These are phyloP conservation scores for Aphidoletes aphidimyza DNA, from an alignment of 2,888 invertebrate species.

Conservation along the genomic window DNA sequence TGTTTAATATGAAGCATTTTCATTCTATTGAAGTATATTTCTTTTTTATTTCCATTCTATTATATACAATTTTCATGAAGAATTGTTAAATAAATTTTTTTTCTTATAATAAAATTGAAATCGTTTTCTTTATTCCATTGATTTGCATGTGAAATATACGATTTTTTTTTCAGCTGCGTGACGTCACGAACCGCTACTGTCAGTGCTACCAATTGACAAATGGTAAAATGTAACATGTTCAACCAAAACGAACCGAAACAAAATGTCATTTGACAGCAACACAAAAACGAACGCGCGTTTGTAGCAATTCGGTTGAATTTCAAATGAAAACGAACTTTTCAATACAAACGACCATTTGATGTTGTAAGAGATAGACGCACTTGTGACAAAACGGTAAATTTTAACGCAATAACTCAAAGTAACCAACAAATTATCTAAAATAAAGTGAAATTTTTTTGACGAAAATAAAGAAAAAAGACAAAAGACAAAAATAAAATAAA, in stretches of 20 bases:
- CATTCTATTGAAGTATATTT: constrained; percentile 9
- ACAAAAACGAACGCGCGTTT: not conserved
- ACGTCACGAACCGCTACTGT: constrained; percentile 1
- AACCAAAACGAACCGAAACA: not conserved
- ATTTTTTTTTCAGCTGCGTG: not conserved
- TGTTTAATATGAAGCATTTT: not conserved
- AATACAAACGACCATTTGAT: not conserved
- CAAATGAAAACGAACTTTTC: constrained; percentile 33
- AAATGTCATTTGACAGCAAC: constrained; percentile 1
- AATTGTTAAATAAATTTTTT: constrained; percentile 4
- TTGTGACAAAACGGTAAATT: not conserved
- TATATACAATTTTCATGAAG: not conserved
- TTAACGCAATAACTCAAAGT: not conserved
- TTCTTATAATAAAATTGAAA: not conserved
- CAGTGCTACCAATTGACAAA: constrained; percentile 35
- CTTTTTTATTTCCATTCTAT: not conserved
- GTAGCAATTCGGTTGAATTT: not conserved
- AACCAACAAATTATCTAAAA: not conserved
- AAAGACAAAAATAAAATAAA: not conserved
- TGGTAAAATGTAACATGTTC: not conserved
- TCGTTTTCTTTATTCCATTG: not conserved
- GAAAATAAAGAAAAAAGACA: not conserved
- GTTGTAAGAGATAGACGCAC: not conserved
- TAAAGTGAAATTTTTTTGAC: not conserved
- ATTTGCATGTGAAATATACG: too few relatives aligned